Base-by-base conservation (phyloP, 2,797 vertebrate species). In the Meriones psammophilus region DNA sequence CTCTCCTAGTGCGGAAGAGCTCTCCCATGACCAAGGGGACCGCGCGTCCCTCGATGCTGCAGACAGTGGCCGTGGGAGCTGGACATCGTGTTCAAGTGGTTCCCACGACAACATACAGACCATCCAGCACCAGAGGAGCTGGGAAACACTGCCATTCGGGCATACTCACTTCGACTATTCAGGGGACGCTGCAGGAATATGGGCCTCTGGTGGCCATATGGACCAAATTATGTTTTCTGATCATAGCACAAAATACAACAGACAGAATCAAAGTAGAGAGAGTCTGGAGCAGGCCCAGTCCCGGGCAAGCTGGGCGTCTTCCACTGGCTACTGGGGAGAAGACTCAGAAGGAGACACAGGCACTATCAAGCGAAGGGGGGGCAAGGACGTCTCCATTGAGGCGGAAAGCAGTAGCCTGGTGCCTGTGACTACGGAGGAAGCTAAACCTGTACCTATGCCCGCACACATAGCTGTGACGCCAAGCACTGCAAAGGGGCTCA, bases 51-150 rank as follows among this genome's bases (percentile, higher is more conserved):
- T 99, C 0, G 99, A 99, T 18, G 99, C 99, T 1, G 99, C 99
- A 0, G 99, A 99, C 98, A 99, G 99, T 1, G 99, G 99, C 84
- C 99, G 99, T 0, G 99, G 99, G 87, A 99, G 99, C 98, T 99
- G 99, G 99, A 99, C 99, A 0, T 99, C 99, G 33, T 99, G 99
- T 97, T 99, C 99, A 0, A 99, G 99, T 0, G 99, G 99, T 26
- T 99, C 99, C 86, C 99, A 99, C 1, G 99, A 99, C 96, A 99
- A 99, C 98, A 99, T 99, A 97, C 99, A 99, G 98, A 99, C 99
- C 85, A 99, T 99, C 97, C 99, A 99, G 98, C 99, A 99, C 98
- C 99, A 99, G 83, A 99, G 99, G 28, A 99, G 99, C 98, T 99
- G 99, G 99, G 99, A 99, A 97, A 99, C 99, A 0, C 98, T 99